Percentiles rank a stretch among this genome's conserved stretches.
phyloP scores from a whole-genome alignment of 2,888 invertebrate genomes.

The Ferrisia virgata region DNA sequence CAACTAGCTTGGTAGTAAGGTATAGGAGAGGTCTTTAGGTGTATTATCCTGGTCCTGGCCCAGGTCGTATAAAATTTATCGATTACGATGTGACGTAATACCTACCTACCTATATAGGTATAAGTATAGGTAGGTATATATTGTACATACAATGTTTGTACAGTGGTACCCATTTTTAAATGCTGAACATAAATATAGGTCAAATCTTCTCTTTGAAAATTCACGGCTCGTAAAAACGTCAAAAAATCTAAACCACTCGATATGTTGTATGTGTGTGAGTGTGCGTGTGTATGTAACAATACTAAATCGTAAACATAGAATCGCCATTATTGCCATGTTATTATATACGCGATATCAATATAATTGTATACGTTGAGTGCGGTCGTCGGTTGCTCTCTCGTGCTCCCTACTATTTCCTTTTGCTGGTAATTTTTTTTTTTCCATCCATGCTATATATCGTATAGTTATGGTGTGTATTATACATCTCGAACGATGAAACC shows the following conservation, averaged over 20 bases:
- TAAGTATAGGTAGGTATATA: too few relatives aligned
- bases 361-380: not conserved
- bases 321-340: not conserved
- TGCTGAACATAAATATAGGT: too few relatives aligned
- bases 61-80: not conserved
- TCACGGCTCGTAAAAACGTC: not conserved
- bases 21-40: too few relatives aligned
- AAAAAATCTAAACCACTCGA: not conserved
- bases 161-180: too few relatives aligned
- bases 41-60: too few relatives aligned
- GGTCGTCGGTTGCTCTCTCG: not conserved
- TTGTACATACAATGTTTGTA: too few relatives aligned
- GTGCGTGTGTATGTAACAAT: not conserved
- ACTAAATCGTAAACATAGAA: not conserved
- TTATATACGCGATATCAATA: not conserved
- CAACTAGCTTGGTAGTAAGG: too few relatives aligned
- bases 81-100: not conserved
- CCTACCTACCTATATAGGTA: not conserved
- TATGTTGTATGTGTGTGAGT: too few relatives aligned
- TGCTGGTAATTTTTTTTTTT: not conserved
- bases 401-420: not conserved
- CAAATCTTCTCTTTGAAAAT: not conserved
- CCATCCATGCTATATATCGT: too few relatives aligned
- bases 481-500: not conserved
- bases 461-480: not conserved